Base-by-base conservation (phyloP, 2,888 invertebrate species). In the Callimorpha dominula region DNA sequence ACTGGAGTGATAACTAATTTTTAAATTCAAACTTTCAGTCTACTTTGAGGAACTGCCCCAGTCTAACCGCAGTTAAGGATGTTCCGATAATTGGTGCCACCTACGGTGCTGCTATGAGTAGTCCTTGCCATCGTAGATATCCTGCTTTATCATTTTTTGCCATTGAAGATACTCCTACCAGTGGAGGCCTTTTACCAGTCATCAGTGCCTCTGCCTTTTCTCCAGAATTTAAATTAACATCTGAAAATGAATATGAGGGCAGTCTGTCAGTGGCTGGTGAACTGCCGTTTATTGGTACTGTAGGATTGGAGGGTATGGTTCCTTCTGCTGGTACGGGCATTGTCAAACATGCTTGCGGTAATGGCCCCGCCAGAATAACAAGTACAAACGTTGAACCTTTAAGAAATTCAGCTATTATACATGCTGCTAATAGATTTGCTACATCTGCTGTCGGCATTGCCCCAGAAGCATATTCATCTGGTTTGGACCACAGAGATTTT, bases 291-390 rank as follows among this genome's bases (percentile, higher is more conserved):
- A 57, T 62, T 15, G 42, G 66, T 17, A 54, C 66, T 42, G 66
- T 57, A 57, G 57, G 20, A 8, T 11, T 57, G 46, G 86, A 88
- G 64, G 90, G 90, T 1, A 79, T 76, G 40, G 72, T 91, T 31
- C 90, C 89, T 3, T 87, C 89, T 46, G 83, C 79, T 50, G 91
- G 91, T 7, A 73, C 81, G 63, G 89, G 88, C 31, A 77, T 81
- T 2, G 85, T 90, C 12, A 74, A 84, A 0, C 89, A 91, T 71
- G 86, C 88, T 8, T 89, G 90, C 64, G 90, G 91, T n/a, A 75
- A 80, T 60, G 83, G 85, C 8, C 75, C 77, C 8, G 57, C 84
- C 15, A 85, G 82, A 52, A 85, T 85, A 54, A 71, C 70, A 72
- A 79, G 76, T 70, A 83, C 78, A 11, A n/a, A n/a, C 11, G n/a